Base-by-base conservation (phyloP, 2,888 invertebrate genomes). In the Hydrotaea diabolus region DNA sequence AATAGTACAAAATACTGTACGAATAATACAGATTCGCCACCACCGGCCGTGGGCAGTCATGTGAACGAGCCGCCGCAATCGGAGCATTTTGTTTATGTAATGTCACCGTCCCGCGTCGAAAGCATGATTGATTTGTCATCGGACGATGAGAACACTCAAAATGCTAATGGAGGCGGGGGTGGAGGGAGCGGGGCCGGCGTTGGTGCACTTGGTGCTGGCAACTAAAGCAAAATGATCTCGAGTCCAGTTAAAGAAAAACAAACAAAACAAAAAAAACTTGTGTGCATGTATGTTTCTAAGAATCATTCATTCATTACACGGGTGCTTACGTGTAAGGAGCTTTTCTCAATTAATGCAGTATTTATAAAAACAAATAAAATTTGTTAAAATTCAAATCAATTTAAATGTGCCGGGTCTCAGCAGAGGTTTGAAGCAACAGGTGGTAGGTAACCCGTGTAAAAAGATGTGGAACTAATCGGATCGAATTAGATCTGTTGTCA, bases 121-220 rank as follows among this genome's bases (percentile, higher is more conserved):
- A 90, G 91, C 75, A 91, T 92, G 92, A 92, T 92, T 55, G 92
- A 92, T 86, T 91, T 92, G 23, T 92, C 92, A 3, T 92, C 92
- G 2, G 92, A 92, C 36, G 92, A 92, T 72, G 91, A 92, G 64
- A 86, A 85, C 64, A 86, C 88, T 11, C 87, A 88, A 75, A 91
- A 89, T 82, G 87, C 82, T 2, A 86, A 83, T 72, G 86, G 83
- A 55, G 19, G 46, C 74, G 53, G 8, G 8, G 69, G 69, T 23
- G 69, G 46, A 15, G 69, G 69, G 2, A 8, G 64, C 23, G 36
- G 64, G 7, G 15, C 1, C 5, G 66, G 59, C 26, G 59, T 8
- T 43, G 19, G 66, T 39, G 43, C 19, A 0, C 7, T 46, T 19
- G 69, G 69, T 11, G 4, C 69, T 46, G 46, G 5, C 23, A 69